Conservation (phyloP, 2,113 vertebrate genomes). For the Labrus mixtus region DNA sequence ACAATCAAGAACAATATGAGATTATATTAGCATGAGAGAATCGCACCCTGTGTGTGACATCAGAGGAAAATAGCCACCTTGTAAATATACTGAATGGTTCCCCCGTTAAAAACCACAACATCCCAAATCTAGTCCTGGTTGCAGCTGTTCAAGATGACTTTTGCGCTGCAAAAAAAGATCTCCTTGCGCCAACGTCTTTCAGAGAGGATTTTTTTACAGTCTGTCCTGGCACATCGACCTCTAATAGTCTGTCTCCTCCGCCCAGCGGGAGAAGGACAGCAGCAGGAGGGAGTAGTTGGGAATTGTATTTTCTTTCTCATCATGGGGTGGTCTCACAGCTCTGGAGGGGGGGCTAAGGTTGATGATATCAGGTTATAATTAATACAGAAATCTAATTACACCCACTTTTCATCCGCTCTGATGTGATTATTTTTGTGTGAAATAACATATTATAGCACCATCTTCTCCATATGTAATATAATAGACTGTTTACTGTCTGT, state of each 20-base stretch:
- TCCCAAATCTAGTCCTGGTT: neutral
- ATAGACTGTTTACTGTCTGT: conserved; percentile 47
- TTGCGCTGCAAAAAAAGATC: conserved; percentile 22
- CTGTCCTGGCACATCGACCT: conserved; percentile 31
- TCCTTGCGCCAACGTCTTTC: conserved; percentile 40
- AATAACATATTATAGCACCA: conserved; percentile 65
- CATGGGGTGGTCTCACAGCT: conserved; percentile 70
- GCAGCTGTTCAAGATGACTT: conserved; percentile 8
- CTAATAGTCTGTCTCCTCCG: conserved; percentile 64
- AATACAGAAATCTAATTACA: conserved; percentile 79
- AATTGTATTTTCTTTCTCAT: conserved; percentile 79
- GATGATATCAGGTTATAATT: conserved; percentile 78
- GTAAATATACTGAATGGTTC: too few relatives aligned
- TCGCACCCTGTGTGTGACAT: too few relatives aligned
- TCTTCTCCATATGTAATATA: conserved; percentile 46
- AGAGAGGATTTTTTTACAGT: conserved; percentile 41
- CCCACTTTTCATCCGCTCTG: conserved; percentile 69
- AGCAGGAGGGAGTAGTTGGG: conserved; percentile 52
- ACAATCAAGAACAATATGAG: too few relatives aligned
- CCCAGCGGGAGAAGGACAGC: conserved; percentile 65
- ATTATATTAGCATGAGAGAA: too few relatives aligned
- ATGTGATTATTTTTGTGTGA: conserved; percentile 74
- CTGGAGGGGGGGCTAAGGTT: conserved; percentile 68
- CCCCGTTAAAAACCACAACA: neutral
- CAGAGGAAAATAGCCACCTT: too few relatives aligned